Evolutionary conservation across 2,113 vertebrate species (phyloP), one percentile per base, ranked within the genome.

Genomic region (Notarius quadriscutis): DNA sequence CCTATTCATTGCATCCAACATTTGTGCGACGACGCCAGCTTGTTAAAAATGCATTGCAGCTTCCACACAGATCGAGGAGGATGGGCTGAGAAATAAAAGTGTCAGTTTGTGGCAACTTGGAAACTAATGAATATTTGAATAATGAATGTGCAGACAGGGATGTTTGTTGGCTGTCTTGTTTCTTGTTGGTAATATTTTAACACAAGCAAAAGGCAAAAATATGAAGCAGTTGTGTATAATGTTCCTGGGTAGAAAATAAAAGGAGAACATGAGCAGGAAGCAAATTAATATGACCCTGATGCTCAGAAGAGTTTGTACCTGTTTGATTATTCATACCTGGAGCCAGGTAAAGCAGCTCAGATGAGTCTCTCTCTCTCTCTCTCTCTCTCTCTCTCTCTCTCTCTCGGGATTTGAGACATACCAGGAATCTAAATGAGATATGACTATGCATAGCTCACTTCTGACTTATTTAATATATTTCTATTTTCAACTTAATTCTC

Each of bases 111-210:
- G 88, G 81, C 83, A 88, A 88, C 90, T 93, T 85, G 88, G 92
- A 93, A 93, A 92, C 80, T 91, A 93, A 93, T 93, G 89, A 89
- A 92, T 87, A 92, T 94, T 94, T 92, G 85, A 92, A 91, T 92
- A 90, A 90, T 88, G 53, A 85, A 87, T 90, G 85, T 79, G 89
- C 75, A 79, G 60, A 63, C 62, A 82, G 58, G 58, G 30, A 25
- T 82, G 22, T 22, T 71, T 34, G n/a, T 34, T 10, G 25, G 17
- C 6, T 9, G 17, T 72, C 71, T 14, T 34, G 50, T 58, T 48
- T 84, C 20, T 11, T 22, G 22, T 78, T 6, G 22, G 50, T 53
- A 51, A 53, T 53, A 78, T 78, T 78, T 53, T 27, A 79, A 30
- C 51, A 17, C 51, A 4, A 22, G 22, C 12, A 17, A 83, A 65